phyloP scores from a whole-genome alignment of 2,797 vertebrate genomes.

The Loriculus beryllinus region DNA sequence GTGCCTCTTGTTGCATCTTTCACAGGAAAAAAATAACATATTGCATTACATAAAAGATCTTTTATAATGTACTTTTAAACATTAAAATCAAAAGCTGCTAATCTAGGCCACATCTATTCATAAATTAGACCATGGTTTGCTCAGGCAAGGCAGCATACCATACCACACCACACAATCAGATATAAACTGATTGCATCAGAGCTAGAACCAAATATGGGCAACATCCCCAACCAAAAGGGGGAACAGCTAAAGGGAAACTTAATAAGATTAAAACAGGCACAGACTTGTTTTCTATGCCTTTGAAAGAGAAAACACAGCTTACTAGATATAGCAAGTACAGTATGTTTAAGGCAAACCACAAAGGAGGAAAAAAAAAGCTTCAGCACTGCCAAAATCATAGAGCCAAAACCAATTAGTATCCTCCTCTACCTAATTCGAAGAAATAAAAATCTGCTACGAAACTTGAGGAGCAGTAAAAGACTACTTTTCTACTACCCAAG shows the following conservation, averaged over 20 bases:
- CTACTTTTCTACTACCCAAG: not conserved
- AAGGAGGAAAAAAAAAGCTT: not conserved
- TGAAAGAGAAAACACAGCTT: not conserved
- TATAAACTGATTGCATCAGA: slow-evolving; percentile 34
- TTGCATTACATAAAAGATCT: not conserved
- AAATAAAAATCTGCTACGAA: not conserved
- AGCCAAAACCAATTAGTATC: not conserved
- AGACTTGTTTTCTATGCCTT: not conserved
- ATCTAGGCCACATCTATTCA: slow-evolving; percentile 56
- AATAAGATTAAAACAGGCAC: slow-evolving; percentile 32
- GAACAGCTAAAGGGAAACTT: slow-evolving; percentile 29
- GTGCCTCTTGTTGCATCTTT: not conserved
- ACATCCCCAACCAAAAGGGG: slow-evolving; percentile 31
- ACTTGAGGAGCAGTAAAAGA: not conserved
- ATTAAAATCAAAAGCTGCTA: slow-evolving; percentile 24
- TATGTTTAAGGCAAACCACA: not conserved
- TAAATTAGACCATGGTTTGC: slow-evolving; percentile 26
- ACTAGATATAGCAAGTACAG: not conserved
- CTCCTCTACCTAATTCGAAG: not conserved
- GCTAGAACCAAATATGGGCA: slow-evolving; percentile 38
- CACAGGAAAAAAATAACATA: not conserved
- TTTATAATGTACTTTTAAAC: slow-evolving; percentile 3
- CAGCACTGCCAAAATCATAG: not conserved
- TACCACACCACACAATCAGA: slow-evolving; percentile 55
- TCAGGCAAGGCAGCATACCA: slow-evolving; percentile 1